phyloP scores from a whole-genome alignment of 2,888 invertebrate species.

The Subacronicta megacephala region DNA sequence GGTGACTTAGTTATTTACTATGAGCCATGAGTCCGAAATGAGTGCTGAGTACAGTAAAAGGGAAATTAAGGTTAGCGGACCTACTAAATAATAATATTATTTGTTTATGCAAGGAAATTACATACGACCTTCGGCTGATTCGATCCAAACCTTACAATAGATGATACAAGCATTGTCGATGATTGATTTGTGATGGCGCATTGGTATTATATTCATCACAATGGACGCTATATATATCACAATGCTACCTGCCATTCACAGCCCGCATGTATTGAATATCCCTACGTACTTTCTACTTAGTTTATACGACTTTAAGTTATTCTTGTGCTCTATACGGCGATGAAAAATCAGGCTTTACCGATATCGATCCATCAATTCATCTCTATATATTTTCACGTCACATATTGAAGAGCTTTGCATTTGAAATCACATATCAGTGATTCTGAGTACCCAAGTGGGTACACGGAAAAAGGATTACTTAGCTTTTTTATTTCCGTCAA shows the following conservation, averaged over 20 bases:
- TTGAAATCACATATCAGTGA: background rate
- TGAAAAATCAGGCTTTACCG: background rate
- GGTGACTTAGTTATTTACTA: too few relatives aligned
- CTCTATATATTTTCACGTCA: conserved; percentile 10
- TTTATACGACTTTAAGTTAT: too few relatives aligned
- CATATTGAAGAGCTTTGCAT: conserved; percentile 6
- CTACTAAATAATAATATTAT: too few relatives aligned
- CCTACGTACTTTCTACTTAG: too few relatives aligned
- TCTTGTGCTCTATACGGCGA: background rate
- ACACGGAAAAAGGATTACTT: conserved; percentile 12
- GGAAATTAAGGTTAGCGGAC: too few relatives aligned
- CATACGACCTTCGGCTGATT: background rate
- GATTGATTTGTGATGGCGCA: conserved; percentile 5
- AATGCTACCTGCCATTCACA: conserved; percentile 3
- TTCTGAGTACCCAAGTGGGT: background rate
- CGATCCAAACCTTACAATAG: conserved; percentile 2
- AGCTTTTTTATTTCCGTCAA: conserved; percentile 9
- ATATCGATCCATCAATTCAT: background rate
- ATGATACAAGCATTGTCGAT: conserved; percentile 14
- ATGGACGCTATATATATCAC: background rate
- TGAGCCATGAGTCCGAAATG: too few relatives aligned
- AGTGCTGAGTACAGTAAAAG: too few relatives aligned
- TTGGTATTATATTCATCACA: conserved; percentile 6
- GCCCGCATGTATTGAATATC: conserved; percentile 1
- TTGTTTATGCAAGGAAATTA: too few relatives aligned